These are phyloP conservation scores for Zhuqinia jingwanae DNA, from an alignment of 2,888 invertebrate species.

Conservation along the genomic window DNA sequence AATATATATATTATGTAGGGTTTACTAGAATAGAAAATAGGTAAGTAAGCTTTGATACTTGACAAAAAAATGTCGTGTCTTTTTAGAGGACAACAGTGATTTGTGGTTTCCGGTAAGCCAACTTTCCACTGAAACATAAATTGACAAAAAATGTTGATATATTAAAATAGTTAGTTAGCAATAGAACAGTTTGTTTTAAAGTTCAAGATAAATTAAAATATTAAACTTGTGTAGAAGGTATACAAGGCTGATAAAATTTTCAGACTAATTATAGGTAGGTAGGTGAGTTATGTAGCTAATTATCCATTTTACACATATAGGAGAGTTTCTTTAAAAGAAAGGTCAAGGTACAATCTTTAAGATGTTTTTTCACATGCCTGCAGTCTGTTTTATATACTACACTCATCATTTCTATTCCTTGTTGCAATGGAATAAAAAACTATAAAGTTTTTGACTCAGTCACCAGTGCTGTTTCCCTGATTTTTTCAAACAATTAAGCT, in stretches of 20 bases:
- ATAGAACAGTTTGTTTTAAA: constrained; percentile 20
- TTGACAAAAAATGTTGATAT: constrained; percentile 27
- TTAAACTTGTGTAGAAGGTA: constrained; percentile 18
- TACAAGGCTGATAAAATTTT: constrained; percentile 53
- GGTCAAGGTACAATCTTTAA: constrained; percentile 44
- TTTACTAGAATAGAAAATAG: not conserved
- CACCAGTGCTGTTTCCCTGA: too few species aligned
- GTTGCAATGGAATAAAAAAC: not conserved
- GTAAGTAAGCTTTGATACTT: constrained; percentile 46
- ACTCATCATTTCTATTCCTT: not conserved
- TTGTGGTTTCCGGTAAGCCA: constrained; percentile 39
- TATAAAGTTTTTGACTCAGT: too few species aligned
- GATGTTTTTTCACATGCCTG: not conserved
- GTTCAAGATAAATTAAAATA: not conserved
- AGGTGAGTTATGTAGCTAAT: not conserved
- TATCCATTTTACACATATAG: not conserved
- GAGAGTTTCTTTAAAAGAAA: not conserved
- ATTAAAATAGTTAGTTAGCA: not conserved
- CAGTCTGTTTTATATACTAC: not conserved
- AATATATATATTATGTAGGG: not conserved
- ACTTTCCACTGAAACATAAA: constrained; percentile 19
- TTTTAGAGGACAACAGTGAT: constrained; percentile 32
- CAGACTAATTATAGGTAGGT: constrained; percentile 25
- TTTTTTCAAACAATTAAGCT: not conserved
- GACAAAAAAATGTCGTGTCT: constrained; percentile 4